Base-by-base conservation (phyloP, 1,140 invertebrate genomes). In the Nymphalis io region DNA sequence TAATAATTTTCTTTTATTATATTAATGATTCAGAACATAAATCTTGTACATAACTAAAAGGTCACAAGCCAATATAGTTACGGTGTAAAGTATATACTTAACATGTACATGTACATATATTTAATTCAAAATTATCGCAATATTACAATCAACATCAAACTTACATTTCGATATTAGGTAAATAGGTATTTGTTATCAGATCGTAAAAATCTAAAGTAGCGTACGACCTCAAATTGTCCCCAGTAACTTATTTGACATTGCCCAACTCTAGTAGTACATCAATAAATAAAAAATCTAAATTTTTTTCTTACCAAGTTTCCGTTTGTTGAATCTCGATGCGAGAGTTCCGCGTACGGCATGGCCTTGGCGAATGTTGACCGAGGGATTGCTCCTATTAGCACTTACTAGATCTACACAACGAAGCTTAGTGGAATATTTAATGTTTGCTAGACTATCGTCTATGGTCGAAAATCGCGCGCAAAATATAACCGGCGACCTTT, bases 191-290 rank as follows among this genome's bases (percentile, higher is more conserved):
- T 73, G 72, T 80, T 83, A 81, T 83, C 77, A 68, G 57, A 72
- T 73, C 74, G 51, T 82, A 74, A 79, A 72, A 77, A 75, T 81
- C 69, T 75, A 75, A 74, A 74, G 74, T 78, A 73, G 70, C 73
- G 67, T 72, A 61, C 68, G 78, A 77, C 84, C 81, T 86, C 73
- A 74, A 78, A 78, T 70, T 72, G 87, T 84, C 85, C 85, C 68
- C 72, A 79, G 60, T 88, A 80, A 87, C 80, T 82, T 80, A 82
- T 85, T 85, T 85, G 83, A 88, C 84, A 87, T 88, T 88, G 84
- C 73, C 69, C 51, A 80, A 78, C 60, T 78, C 63, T 73, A 72
- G 68, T 79, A 68, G 68, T 60, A 67, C 72, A 79, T 62, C 40
- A 70, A 73, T 62, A 75, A 44, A 75, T 74, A 72, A 79, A 78